phyloP scores from a whole-genome alignment of 2,888 invertebrate genomes.

The Mesoligia furuncula region DNA sequence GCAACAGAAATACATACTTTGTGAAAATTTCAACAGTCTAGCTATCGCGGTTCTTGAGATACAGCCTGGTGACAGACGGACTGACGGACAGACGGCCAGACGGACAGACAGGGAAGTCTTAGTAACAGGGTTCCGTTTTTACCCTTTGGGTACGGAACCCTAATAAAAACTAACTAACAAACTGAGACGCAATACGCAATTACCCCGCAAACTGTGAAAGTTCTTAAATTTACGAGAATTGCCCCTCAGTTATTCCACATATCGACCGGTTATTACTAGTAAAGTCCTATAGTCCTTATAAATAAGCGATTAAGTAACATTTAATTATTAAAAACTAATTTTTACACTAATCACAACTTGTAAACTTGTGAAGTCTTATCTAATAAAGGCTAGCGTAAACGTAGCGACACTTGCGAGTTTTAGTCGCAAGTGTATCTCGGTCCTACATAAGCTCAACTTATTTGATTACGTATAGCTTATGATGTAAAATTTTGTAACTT shows the following conservation, averaged over 20 bases:
- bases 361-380: slow-evolving; percentile 33
- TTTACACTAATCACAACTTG: slow-evolving; percentile 57
- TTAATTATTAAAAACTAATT: slow-evolving; percentile 35
- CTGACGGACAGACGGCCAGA: too few species aligned
- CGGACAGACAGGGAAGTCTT: too few species aligned
- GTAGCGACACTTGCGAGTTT: slow-evolving; percentile 9
- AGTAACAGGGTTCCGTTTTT: too few species aligned
- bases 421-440: slow-evolving; percentile 11
- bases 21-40: too few species aligned
- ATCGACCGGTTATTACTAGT: slow-evolving; percentile 34
- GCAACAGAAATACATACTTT: too few species aligned
- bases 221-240: too few species aligned
- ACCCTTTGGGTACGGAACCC: too few species aligned
- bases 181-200: too few species aligned
- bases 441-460: not conserved
- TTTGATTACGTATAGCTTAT: not conserved
- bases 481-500: not conserved
- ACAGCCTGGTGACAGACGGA: too few species aligned
- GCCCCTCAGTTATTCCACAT: slow-evolving; percentile 25
- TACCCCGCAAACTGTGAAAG: too few species aligned
- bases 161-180: too few species aligned
- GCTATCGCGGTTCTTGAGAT: too few species aligned
- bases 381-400: not conserved
- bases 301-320: slow-evolving; percentile 58
- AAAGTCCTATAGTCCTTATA: slow-evolving; percentile 28